Evolutionary conservation across 2,113 vertebrate genomes (phyloP).

Genomic region (Crotalus horridus): DNA sequence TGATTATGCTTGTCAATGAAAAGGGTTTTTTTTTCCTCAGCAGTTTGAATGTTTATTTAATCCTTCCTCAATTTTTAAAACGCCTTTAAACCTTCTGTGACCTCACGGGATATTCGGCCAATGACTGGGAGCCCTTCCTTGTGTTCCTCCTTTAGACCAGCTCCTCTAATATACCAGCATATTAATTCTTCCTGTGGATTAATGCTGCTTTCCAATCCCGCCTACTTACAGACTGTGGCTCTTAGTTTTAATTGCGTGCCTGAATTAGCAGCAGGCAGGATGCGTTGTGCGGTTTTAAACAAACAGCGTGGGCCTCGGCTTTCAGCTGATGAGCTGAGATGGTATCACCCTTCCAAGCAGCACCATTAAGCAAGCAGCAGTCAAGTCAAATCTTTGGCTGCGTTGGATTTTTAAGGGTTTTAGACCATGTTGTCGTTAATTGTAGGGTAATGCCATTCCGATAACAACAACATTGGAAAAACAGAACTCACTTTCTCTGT

Average conservation of each 20-base stretch:
- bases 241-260: neutral
- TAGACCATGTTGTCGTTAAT: neutral
- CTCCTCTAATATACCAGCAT: neutral
- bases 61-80: neutral
- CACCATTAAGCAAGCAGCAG: neutral
- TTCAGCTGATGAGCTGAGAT: slow-evolving; percentile 13
- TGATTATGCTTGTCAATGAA: neutral
- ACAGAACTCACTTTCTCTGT: neutral
- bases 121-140: neutral
- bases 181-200: slow-evolving; percentile 46
- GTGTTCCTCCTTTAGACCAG: neutral
- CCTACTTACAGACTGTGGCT: slow-evolving; percentile 20
- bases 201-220: slow-evolving; percentile 38
- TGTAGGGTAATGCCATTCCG: neutral
- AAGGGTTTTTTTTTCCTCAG: neutral
- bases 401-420: neutral
- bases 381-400: too few relatives aligned
- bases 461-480: neutral
- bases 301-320: neutral
- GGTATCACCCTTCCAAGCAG: neutral
- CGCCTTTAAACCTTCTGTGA: neutral
- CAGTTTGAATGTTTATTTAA: neutral
- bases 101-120: neutral
- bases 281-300: slow-evolving; percentile 20
- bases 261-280: slow-evolving; percentile 27